These are phyloP conservation scores for Agelastica alni DNA, from an alignment of 2,888 invertebrate genomes.

Conservation along the genomic window DNA sequence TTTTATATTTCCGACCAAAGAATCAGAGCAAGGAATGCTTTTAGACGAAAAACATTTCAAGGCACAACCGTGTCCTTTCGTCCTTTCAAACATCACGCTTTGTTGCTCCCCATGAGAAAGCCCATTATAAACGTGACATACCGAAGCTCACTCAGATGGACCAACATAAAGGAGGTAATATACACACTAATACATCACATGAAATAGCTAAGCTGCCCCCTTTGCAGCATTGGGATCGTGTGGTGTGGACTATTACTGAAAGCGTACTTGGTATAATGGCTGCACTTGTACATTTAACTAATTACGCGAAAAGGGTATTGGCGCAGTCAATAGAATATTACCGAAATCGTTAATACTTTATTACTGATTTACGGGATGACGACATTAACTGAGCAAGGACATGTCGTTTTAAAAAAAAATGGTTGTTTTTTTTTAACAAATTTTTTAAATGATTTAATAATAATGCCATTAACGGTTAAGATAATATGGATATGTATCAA, in stretches of 20 bases:
- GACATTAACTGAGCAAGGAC: no score
- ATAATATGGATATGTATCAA: no score
- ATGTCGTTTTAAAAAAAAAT: no score
- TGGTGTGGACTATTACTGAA: background rate
- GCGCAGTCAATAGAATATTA: no score
- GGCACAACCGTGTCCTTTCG: constrained; percentile 19
- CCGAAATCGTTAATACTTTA: no score
- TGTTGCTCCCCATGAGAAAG: constrained; percentile 22
- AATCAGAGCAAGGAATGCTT: constrained; percentile 23
- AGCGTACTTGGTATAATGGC: background rate
- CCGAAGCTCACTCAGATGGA: constrained; percentile 24
- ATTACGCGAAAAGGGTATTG: no score
- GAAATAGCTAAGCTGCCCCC: background rate
- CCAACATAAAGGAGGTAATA: constrained; percentile 28
- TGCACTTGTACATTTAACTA: background rate
- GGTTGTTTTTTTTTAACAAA: no score
- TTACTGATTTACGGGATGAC: no score
- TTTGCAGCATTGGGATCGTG: background rate
- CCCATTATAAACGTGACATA: constrained; percentile 25
- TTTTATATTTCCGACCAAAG: constrained; percentile 7
- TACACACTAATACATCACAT: constrained; percentile 27
- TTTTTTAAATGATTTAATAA: no score
- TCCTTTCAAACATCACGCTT: constrained; percentile 24
- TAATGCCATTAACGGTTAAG: no score
- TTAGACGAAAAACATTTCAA: constrained; percentile 23